These are phyloP conservation scores for Ochlodes sylvanus DNA, from an alignment of 2,888 invertebrate species.

Conservation along the genomic window DNA sequence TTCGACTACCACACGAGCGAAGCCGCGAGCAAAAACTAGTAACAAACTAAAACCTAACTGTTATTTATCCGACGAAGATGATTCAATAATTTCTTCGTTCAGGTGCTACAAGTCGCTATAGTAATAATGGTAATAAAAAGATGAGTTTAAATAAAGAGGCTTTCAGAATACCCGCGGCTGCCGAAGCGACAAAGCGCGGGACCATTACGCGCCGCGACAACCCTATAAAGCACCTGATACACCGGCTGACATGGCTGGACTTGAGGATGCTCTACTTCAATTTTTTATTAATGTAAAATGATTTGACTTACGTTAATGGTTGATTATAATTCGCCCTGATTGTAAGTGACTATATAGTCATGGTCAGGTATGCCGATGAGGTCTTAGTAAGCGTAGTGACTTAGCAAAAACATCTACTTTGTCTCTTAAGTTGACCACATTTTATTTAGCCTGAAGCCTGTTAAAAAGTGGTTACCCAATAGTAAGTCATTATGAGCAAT, in stretches of 20 bases:
- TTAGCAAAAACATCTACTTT: too few relatives aligned
- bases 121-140: constrained; percentile 17
- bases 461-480: too few relatives aligned
- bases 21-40: too few relatives aligned
- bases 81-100: not conserved
- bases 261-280: constrained; percentile 30
- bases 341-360: too few relatives aligned
- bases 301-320: too few relatives aligned
- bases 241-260: constrained; percentile 55
- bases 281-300: not conserved
- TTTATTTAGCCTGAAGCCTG: too few relatives aligned
- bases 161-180: constrained; percentile 49
- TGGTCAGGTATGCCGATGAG: too few relatives aligned
- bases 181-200: constrained; percentile 64
- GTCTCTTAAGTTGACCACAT: too few relatives aligned
- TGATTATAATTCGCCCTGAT: too few relatives aligned
- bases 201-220: constrained; percentile 80
- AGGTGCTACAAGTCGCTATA: constrained; percentile 15
- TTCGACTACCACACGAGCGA: too few relatives aligned
- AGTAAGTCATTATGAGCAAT: too few relatives aligned
- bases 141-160: constrained; percentile 24
- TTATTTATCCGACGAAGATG: not conserved
- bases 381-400: too few relatives aligned
- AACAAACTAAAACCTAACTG: not conserved
- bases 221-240: constrained; percentile 77